Conservation (phyloP, 2,113 vertebrate genomes). For the Indicator maculatus region DNA sequence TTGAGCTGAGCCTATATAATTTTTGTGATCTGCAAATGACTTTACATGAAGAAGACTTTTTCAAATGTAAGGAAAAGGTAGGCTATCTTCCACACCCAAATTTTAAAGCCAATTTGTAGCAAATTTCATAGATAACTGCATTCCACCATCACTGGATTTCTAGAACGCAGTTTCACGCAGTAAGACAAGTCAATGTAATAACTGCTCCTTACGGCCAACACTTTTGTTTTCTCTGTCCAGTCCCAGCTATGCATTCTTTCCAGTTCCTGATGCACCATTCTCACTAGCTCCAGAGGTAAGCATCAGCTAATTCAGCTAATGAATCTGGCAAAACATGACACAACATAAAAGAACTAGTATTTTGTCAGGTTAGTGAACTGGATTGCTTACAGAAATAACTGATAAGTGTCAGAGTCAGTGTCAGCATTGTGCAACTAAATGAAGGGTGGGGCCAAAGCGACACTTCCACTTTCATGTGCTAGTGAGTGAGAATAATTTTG, state of each 20-base stretch:
- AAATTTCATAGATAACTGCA: neutral
- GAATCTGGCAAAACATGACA: neutral
- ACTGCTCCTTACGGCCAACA: neutral
- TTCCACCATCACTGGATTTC: neutral
- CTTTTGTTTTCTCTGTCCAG: neutral
- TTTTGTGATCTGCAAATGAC: neutral
- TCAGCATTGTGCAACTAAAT: neutral
- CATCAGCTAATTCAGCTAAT: neutral
- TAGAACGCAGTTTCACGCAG: neutral
- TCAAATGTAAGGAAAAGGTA: neutral
- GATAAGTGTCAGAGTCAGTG: neutral
- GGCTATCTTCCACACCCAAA: neutral
- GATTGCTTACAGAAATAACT: neutral
- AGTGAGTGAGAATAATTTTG: neutral
- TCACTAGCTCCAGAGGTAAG: neutral
- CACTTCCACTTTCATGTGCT: neutral
- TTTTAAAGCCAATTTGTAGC: neutral
- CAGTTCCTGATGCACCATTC: neutral
- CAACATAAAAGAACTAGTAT: neutral
- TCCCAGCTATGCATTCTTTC: neutral
- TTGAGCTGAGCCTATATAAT: neutral
- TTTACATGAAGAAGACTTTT: neutral
- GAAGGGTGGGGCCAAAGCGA: neutral
- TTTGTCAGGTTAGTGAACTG: neutral
- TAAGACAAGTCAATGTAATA: neutral